A percentile compares a stretch with the other conserved stretches of the same genome.
Evolutionary conservation across 2,797 vertebrate genomes (phyloP).

Genomic region (Leptodactylus fallax): DNA sequence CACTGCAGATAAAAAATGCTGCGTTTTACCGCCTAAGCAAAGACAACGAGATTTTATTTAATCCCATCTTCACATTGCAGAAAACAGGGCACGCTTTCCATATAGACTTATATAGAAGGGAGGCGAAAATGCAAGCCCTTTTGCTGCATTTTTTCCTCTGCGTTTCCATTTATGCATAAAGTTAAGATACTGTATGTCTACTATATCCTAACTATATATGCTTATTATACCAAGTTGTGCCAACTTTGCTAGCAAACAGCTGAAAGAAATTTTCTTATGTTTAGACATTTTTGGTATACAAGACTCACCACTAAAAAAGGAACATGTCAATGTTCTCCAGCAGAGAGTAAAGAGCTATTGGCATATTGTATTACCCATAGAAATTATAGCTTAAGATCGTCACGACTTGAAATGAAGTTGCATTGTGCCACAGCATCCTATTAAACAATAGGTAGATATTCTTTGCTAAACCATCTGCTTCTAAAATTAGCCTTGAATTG

Average conservation of each 20-base stretch:
- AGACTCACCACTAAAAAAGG: neutral
- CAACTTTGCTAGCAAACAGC: neutral
- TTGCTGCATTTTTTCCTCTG: too few species aligned
- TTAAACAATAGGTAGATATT: conserved; percentile 35
- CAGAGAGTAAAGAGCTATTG: neutral
- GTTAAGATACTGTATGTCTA: too few species aligned
- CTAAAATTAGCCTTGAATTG: conserved; percentile 38
- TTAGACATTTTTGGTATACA: neutral
- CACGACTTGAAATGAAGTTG: neutral
- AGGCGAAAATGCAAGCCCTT: too few species aligned
- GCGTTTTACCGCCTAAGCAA: too few species aligned
- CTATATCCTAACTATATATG: too few species aligned
- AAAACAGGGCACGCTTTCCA: too few species aligned
- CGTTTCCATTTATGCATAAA: too few species aligned
- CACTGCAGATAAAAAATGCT: too few species aligned
- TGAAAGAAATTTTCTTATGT: neutral
- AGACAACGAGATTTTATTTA: too few species aligned
- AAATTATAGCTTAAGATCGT: neutral
- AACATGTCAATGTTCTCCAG: neutral
- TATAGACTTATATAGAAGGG: too few species aligned
- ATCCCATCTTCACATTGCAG: too few species aligned
- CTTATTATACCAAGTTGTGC: too few species aligned
- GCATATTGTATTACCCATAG: neutral
- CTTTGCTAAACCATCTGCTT: conserved; percentile 35
- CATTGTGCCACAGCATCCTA: conserved; percentile 12